Conservation (phyloP, 2,888 invertebrate species). For the Macroteleia sp. region DNA sequence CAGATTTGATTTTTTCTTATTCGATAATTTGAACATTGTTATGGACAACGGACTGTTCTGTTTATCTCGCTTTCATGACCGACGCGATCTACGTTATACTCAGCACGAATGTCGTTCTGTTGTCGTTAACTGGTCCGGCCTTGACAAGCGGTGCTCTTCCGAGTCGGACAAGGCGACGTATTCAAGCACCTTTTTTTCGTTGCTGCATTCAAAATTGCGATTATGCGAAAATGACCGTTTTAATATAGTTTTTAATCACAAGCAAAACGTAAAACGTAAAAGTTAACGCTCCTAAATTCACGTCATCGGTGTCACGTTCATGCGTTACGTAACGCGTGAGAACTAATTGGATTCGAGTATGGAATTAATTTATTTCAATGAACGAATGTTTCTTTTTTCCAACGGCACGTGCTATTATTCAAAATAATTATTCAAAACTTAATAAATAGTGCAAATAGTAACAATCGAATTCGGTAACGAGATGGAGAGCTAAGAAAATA, state of each 20-base stretch:
- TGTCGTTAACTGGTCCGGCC: slow-evolving; percentile 67
- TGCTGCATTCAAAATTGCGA: slow-evolving; percentile 42
- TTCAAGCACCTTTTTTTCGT: slow-evolving; percentile 46
- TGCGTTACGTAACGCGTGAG: slow-evolving; percentile 11
- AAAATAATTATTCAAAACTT: too few relatives aligned
- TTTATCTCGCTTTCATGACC: slow-evolving; percentile 49
- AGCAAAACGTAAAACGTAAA: too few relatives aligned
- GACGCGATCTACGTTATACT: slow-evolving; percentile 49
- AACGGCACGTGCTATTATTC: too few relatives aligned
- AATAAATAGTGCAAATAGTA: too few relatives aligned
- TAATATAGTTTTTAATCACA: slow-evolving; percentile 13
- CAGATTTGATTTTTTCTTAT: background rate
- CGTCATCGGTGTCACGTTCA: background rate
- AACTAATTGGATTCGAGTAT: slow-evolving; percentile 5
- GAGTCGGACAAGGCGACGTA: slow-evolving; percentile 55
- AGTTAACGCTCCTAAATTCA: background rate
- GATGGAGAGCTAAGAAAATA: too few relatives aligned
- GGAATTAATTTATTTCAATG: background rate
- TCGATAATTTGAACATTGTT: background rate
- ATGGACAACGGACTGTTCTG: too few relatives aligned
- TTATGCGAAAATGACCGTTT: slow-evolving; percentile 26
- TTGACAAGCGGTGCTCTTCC: slow-evolving; percentile 65
- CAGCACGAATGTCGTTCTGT: slow-evolving; percentile 51
- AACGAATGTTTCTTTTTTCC: background rate
- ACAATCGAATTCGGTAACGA: too few relatives aligned